A percentile compares a stretch with the other conserved stretches of the same genome.
phyloP scores from a whole-genome alignment of 2,888 invertebrate species.

The Conistra vaccinii region DNA sequence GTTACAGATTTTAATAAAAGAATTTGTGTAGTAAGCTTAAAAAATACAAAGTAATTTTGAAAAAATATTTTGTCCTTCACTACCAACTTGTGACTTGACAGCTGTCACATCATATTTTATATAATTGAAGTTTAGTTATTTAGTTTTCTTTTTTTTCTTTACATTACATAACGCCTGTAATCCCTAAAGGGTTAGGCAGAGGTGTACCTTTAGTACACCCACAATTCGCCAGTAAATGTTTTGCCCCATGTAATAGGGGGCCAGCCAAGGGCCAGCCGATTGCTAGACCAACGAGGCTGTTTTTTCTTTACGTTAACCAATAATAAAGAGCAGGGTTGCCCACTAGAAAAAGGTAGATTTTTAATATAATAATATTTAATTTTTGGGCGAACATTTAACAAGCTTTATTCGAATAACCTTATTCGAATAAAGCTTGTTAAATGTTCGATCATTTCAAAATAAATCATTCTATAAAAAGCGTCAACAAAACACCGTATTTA shows the following conservation, averaged over 20 bases:
- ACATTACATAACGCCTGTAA: not conserved
- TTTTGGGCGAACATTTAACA: too few relatives aligned
- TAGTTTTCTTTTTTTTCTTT: not conserved
- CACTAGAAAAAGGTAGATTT: not conserved
- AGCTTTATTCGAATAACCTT: too few relatives aligned
- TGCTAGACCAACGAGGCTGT: not conserved
- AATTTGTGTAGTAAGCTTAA: not conserved
- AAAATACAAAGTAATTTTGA: not conserved
- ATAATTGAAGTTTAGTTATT: not conserved
- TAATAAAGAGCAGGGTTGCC: too few relatives aligned
- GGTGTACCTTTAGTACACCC: not conserved
- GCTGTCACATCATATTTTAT: not conserved
- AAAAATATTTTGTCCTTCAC: not conserved
- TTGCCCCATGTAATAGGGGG: not conserved
- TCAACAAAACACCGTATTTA: constrained; percentile 6
- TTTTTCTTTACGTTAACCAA: not conserved
- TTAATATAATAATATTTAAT: not conserved
- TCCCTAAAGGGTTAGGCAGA: not conserved
- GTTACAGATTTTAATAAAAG: constrained; percentile 34
- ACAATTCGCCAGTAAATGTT: not conserved
- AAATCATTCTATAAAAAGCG: constrained; percentile 25
- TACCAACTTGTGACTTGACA: not conserved
- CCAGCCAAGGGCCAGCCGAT: too few relatives aligned
- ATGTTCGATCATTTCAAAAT: constrained; percentile 14
- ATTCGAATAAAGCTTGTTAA: not conserved